Percentiles rank a stretch among this genome's conserved stretches.
Evolutionary conservation across 92 coral and sea anemone genomes (phyloP).

Genomic region (Muricea muricata): DNA sequence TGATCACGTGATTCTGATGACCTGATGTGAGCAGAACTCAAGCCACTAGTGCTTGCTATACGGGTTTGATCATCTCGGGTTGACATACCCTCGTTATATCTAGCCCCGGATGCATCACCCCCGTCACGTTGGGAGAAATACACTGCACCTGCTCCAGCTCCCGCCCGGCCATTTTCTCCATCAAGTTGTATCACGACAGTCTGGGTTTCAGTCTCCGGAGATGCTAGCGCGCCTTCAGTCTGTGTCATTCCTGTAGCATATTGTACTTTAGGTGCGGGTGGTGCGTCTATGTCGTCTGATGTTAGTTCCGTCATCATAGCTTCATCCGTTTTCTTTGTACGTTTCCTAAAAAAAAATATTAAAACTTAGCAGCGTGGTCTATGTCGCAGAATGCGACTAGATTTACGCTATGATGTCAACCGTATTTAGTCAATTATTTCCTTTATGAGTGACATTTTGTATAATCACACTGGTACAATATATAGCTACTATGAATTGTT

Average conservation of each 20-base stretch:
- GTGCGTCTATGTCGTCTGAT: slow-evolving; percentile 28
- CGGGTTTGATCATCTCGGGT: neutral
- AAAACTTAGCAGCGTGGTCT: neutral
- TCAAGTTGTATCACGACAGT: slow-evolving; percentile 23
- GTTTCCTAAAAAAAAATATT: neutral
- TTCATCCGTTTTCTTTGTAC: slow-evolving; percentile 20
- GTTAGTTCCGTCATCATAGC: slow-evolving; percentile 39
- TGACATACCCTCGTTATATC: slow-evolving; percentile 24
- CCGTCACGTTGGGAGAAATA: slow-evolving; percentile 6
- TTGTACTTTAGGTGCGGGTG: neutral
- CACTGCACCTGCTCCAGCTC: slow-evolving; percentile 4
- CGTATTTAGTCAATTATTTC: too few relatives aligned
- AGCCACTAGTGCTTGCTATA: neutral
- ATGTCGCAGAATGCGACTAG: too few relatives aligned
- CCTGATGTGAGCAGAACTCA: neutral
- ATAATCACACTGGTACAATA: too few relatives aligned
- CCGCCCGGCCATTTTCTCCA: slow-evolving; percentile 5
- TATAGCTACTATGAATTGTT: too few relatives aligned
- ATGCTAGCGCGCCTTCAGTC: slow-evolving; percentile 2
- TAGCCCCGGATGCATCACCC: neutral
- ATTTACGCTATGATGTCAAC: too few relatives aligned
- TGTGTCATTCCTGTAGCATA: slow-evolving; percentile 21
- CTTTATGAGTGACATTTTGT: too few relatives aligned
- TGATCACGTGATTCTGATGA: slow-evolving; percentile 3
- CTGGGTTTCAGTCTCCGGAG: slow-evolving; percentile 31